Conservation (phyloP, 2,113 vertebrate species). For the Leucopsar rothschildi region DNA sequence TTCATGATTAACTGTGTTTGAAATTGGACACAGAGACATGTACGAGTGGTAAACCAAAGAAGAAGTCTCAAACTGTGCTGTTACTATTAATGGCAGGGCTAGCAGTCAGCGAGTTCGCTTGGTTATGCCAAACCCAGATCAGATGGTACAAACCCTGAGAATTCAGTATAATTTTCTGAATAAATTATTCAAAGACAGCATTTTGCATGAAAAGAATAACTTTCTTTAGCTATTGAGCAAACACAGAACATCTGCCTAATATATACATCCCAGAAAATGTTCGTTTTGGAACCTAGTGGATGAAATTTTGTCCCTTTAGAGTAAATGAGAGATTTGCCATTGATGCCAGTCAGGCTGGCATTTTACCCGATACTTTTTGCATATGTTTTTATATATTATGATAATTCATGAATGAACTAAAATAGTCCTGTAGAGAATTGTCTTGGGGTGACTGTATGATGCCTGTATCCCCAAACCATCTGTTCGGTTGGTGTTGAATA, state of each 20-base stretch:
- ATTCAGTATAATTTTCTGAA: neutral
- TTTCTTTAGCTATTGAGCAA: neutral
- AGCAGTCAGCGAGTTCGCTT: neutral
- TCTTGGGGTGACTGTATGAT: too few relatives aligned
- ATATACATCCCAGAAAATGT: neutral
- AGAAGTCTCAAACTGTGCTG: neutral
- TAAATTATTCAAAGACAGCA: neutral
- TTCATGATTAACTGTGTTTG: neutral
- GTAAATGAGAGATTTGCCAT: constrained; percentile 36
- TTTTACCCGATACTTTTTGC: constrained; percentile 2
- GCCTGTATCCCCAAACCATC: too few relatives aligned
- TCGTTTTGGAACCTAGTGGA: constrained; percentile 12
- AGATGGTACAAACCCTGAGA: neutral
- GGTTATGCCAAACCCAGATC: neutral
- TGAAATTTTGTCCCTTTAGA: neutral
- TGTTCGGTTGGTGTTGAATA: too few relatives aligned
- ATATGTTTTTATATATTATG: neutral
- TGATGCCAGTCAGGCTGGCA: neutral
- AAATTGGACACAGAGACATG: neutral
- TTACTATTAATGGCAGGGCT: neutral
- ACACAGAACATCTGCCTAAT: neutral
- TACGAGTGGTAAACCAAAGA: neutral
- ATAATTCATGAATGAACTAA: constrained; percentile 9
- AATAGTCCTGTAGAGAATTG: neutral
- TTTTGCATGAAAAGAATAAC: neutral